Evolutionary conservation across 92 coral and sea anemone genomes (phyloP).

Genomic region (Diadumene lineata): DNA sequence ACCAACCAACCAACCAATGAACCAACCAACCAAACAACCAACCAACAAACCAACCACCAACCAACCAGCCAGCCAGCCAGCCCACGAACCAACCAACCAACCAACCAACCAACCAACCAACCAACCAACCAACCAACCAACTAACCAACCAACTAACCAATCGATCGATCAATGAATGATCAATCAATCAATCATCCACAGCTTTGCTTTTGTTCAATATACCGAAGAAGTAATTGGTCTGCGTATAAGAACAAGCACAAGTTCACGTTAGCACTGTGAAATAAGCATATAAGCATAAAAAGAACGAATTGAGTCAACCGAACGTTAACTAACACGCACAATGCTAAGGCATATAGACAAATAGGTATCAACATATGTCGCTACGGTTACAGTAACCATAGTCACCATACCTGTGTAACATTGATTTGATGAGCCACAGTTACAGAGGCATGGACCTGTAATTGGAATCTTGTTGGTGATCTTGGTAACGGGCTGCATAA

Average conservation of each 20-base stretch:
- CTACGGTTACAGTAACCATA: not conserved
- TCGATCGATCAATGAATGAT: not conserved
- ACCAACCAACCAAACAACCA: not conserved
- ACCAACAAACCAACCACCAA: not conserved
- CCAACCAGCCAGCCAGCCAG: not conserved
- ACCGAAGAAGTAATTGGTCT: too few relatives aligned
- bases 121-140: not conserved
- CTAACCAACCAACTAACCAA: not conserved
- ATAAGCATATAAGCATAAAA: not conserved
- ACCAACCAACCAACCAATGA: not conserved
- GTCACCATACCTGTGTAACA: constrained; percentile 19
- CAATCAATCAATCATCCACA: not conserved
- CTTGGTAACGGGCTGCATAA: constrained; percentile 19
- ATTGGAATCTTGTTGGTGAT: not conserved
- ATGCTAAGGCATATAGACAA: not conserved
- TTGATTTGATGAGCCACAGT: constrained; percentile 23
- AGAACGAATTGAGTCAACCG: not conserved
- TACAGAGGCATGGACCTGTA: constrained; percentile 16
- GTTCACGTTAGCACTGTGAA: not conserved
- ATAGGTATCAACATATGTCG: not conserved
- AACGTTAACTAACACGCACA: not conserved
- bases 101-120: not conserved
- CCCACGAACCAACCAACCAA: not conserved
- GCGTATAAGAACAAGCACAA: too few relatives aligned
- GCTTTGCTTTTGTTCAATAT: too few relatives aligned